phyloP scores from a whole-genome alignment of 2,113 vertebrate genomes.

The Dendropsophus ebraccatus region DNA sequence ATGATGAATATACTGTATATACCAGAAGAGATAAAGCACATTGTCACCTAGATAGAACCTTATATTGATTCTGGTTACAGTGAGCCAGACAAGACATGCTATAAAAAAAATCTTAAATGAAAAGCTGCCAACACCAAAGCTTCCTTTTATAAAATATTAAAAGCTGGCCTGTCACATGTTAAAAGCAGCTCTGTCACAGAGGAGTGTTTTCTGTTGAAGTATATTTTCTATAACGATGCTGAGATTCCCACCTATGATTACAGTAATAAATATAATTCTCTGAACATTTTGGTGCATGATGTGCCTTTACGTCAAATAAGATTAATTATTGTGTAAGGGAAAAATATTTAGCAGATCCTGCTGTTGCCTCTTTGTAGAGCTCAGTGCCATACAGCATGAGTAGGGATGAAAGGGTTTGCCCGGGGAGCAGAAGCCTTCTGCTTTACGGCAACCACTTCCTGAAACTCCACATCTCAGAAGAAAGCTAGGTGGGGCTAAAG shows the following conservation, averaged over 20 bases:
- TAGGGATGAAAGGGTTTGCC: too few relatives aligned
- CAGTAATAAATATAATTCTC: background rate
- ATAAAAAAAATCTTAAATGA: background rate
- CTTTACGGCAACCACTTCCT: too few relatives aligned
- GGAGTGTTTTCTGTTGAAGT: background rate
- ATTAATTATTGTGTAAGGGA: too few relatives aligned
- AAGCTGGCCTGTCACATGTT: too few relatives aligned
- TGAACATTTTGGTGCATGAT: background rate
- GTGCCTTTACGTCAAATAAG: background rate
- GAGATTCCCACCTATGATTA: too few relatives aligned
- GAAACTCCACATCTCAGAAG: too few relatives aligned
- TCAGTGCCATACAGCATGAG: too few relatives aligned
- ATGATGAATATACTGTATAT: background rate
- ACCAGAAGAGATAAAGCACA: background rate
- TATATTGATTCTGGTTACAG: background rate
- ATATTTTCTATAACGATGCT: background rate
- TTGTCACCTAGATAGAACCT: background rate
- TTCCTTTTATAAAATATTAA: conserved; percentile 2
- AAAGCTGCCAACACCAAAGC: conserved; percentile 5
- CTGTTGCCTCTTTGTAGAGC: too few relatives aligned
- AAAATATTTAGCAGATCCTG: too few relatives aligned
- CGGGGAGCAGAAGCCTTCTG: too few relatives aligned
- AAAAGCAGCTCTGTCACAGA: background rate
- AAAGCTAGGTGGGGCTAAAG: too few relatives aligned
- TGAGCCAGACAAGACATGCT: background rate